phyloP scores from a whole-genome alignment of 2,888 invertebrate genomes.

The Notocelia uddmanniana region DNA sequence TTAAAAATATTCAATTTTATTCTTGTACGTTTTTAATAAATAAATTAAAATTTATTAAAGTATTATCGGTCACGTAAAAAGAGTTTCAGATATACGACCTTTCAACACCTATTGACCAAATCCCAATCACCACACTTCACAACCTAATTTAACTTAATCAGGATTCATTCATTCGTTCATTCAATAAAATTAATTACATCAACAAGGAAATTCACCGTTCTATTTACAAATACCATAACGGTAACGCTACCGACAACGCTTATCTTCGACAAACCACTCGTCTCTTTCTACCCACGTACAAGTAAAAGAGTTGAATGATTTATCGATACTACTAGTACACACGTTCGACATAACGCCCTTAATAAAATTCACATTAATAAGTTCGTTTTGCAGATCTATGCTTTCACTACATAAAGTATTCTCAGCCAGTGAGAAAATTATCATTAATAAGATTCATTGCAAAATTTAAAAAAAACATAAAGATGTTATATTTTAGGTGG shows the following conservation, averaged over 20 bases:
- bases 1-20: constrained; percentile 6
- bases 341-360: no score
- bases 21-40: no score
- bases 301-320: neutral
- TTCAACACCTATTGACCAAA: neutral
- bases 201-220: constrained; percentile 36
- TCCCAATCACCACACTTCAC: constrained; percentile 30
- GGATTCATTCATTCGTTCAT: constrained; percentile 14
- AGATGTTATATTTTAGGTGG: neutral
- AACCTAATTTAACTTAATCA: constrained; percentile 3
- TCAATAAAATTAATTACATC: constrained; percentile 6
- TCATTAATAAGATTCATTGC: neutral
- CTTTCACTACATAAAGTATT: neutral
- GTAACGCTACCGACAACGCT: constrained; percentile 1
- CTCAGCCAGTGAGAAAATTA: constrained; percentile 17
- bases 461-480: no score
- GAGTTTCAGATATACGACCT: neutral
- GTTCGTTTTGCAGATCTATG: neutral
- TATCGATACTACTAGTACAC: neutral
- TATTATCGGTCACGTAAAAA: neutral
- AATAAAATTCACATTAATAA: neutral
- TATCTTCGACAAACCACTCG: neutral
- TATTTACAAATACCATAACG: constrained; percentile 35
- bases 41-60: neutral
- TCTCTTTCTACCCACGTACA: neutral